Base-by-base conservation (phyloP, 30 jellyfish, hydroid and myxozoan species). In the Haliclystus octoradiatus region DNA sequence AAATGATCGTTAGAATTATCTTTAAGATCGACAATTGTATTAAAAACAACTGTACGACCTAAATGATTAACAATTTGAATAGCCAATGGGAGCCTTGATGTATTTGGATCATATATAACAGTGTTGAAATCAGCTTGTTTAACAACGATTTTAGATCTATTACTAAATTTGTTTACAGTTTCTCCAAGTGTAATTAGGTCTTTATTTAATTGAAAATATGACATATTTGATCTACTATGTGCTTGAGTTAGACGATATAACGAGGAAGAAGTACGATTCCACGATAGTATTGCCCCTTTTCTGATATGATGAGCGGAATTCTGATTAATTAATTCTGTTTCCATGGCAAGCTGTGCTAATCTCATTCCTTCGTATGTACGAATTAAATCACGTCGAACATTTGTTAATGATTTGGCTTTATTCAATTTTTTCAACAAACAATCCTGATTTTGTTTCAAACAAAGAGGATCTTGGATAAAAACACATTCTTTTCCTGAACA, bases 401-500 rank as follows among this genome's bases (percentile, higher is more conserved):
- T 30, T 1, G 77, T 33, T n/a, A 74, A 52, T 19, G 57, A 23
- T 12, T 49, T 19, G 31, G 63, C 68, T 30, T 47, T 52, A 13
- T 29, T 63, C 24, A 12, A 3, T 31, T 85, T 72, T 0, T 63
- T 69, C 33, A 53, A 19, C 67, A 68, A 31, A 61, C 97, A 88
- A 1, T 52, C 52, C 19, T 87, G 74, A 51, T 81, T 88, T 14
- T 65, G 65, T 29, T 35, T 33, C 31, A 88, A 49, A 70, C 97
- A 88, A 0, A 12, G 33, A 32, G 53, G 52, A 3, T 68, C 57
- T 40, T 81, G 94, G 23, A 88, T 49, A 57, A 69, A 79, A 27
- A 88, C 71, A 60, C 97, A 88, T 46, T 77, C 68, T 3, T 34
- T 80, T 0, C 83, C 93, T 1, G 28, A 52, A 62, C 97, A 88